A percentile compares a stretch with the other conserved stretches of the same genome.
Evolutionary conservation across 2,888 invertebrate species (phyloP).

Genomic region (Pollenia griseotomentosa): DNA sequence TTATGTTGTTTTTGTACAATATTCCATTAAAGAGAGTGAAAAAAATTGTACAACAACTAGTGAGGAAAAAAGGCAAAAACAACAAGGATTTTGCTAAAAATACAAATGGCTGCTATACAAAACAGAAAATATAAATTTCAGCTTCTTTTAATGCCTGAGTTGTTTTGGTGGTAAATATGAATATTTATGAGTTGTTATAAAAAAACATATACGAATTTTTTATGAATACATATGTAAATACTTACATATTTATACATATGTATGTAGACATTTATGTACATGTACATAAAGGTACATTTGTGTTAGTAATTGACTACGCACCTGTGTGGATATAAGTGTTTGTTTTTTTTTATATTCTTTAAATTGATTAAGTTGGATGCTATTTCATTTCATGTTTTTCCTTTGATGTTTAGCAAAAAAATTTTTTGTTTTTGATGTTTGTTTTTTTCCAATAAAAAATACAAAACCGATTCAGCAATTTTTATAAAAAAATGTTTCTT

Average conservation of each 20-base stretch:
- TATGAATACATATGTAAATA: not conserved
- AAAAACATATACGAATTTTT: not conserved
- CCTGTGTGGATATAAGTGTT: not conserved
- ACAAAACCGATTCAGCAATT: no score
- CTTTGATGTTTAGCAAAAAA: not conserved
- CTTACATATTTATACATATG: not conserved
- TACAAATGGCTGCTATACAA: constrained; percentile 44
- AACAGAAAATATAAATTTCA: constrained; percentile 43
- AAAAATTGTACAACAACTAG: constrained; percentile 15
- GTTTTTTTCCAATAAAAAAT: not conserved
- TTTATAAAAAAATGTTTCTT: no score
- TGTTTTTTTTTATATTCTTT: not conserved
- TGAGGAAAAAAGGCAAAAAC: constrained; percentile 11
- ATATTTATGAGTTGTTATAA: constrained; percentile 48
- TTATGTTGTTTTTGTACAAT: constrained; percentile 28
- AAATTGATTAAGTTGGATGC: no score
- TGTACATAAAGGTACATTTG: not conserved
- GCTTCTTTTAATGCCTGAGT: constrained; percentile 44
- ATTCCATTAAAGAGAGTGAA: constrained; percentile 52
- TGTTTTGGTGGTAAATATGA: constrained; percentile 53
- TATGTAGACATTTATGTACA: not conserved
- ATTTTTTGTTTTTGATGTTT: not conserved
- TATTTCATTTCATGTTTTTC: no score
- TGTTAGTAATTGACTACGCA: not conserved
- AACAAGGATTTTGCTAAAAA: constrained; percentile 25